A percentile compares a stretch with the other conserved stretches of the same genome.
These are phyloP conservation scores for Agrenia bidenticulata DNA, from an alignment of 2,888 invertebrate genomes.

Conservation along the genomic window DNA sequence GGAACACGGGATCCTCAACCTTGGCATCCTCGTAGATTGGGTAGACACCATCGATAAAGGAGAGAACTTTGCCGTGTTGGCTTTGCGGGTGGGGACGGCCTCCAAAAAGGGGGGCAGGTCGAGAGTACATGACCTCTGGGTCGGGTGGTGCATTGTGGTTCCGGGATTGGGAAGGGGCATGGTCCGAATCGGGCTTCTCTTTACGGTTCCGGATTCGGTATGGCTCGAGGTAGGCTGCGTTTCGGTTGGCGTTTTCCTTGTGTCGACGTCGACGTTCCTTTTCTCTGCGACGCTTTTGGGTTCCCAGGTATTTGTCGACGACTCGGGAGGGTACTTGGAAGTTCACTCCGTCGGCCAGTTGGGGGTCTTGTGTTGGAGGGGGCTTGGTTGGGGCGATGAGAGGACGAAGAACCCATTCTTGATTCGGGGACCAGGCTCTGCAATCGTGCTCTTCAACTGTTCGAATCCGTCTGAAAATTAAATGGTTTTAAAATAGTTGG, in stretches of 20 bases:
- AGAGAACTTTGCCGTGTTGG: slow-evolving; percentile 18
- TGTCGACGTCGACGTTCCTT: slow-evolving; percentile 17
- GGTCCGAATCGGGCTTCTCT: slow-evolving; percentile 22
- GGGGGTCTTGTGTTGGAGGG: slow-evolving; percentile 19
- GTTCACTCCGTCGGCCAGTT: slow-evolving; percentile 27
- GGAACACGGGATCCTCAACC: slow-evolving; percentile 40
- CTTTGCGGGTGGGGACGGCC: neutral
- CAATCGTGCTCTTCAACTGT: slow-evolving; percentile 43
- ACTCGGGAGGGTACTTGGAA: slow-evolving; percentile 35
- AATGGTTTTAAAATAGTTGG: neutral
- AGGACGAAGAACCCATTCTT: slow-evolving; percentile 40
- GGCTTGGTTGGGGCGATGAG: slow-evolving; percentile 31
- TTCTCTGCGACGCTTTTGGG: slow-evolving; percentile 27
- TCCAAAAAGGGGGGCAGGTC: slow-evolving; percentile 17
- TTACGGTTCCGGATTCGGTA: slow-evolving; percentile 34
- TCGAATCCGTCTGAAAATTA: slow-evolving; percentile 28
- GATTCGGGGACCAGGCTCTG: slow-evolving; percentile 37
- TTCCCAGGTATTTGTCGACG: slow-evolving; percentile 36
- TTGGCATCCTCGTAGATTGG: slow-evolving; percentile 33
- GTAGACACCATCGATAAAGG: slow-evolving; percentile 36
- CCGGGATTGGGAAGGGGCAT: too few relatives aligned
- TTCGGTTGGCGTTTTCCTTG: slow-evolving; percentile 1
- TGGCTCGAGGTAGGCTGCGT: slow-evolving; percentile 17
- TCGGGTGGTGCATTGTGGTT: slow-evolving; percentile 26
- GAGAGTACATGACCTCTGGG: slow-evolving; percentile 32